phyloP scores from a whole-genome alignment of 2,113 vertebrate genomes.

The Cisticola juncidis region DNA sequence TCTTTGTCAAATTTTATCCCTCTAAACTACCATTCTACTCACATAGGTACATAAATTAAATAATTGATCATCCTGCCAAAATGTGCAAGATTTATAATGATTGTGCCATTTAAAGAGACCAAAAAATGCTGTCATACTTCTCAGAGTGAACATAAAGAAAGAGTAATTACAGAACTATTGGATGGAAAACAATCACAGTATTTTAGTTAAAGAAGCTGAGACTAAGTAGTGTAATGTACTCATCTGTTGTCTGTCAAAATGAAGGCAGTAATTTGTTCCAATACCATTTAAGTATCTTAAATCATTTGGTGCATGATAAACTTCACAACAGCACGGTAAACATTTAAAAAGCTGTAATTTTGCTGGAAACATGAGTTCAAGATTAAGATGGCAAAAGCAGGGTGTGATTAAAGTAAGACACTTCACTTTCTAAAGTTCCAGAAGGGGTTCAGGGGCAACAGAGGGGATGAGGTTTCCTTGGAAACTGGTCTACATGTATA shows the following conservation, averaged over 20 bases:
- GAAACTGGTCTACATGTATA: slow-evolving; percentile 48
- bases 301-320: slow-evolving; percentile 33
- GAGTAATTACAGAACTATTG: slow-evolving; percentile 56
- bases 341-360: slow-evolving; percentile 51
- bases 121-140: neutral
- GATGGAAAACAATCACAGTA: slow-evolving; percentile 46
- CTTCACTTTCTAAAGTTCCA: slow-evolving; percentile 1
- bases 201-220: slow-evolving; percentile 58
- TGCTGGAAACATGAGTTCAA: slow-evolving; percentile 5
- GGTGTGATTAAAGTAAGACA: slow-evolving; percentile 15
- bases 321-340: slow-evolving; percentile 34
- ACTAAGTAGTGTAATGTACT: slow-evolving; percentile 37
- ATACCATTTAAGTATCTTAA: slow-evolving; percentile 50
- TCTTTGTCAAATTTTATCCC: neutral
- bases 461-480: slow-evolving; percentile 51
- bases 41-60: neutral
- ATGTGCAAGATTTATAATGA: neutral
- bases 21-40: neutral
- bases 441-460: neutral
- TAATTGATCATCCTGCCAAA: neutral
- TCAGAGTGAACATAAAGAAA: slow-evolving; percentile 38
- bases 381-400: slow-evolving; percentile 15
- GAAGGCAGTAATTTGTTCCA: slow-evolving; percentile 68
- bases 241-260: slow-evolving; percentile 52
- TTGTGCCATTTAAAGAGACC: neutral